Evolutionary conservation across 2,888 invertebrate species (phyloP), one percentile per base, ranked within the genome.

Genomic region (Sialis fuliginosa): DNA sequence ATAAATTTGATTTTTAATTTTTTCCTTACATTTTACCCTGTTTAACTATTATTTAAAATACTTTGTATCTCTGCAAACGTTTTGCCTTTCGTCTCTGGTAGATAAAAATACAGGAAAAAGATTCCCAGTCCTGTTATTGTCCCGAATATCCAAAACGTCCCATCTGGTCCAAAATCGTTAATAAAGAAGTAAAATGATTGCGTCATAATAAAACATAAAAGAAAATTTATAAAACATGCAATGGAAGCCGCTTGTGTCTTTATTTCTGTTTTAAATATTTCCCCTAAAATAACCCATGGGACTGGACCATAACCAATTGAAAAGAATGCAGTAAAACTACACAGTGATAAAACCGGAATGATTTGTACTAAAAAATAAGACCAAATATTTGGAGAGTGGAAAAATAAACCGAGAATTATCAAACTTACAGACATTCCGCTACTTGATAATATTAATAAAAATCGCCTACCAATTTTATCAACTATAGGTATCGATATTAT

Each of bases 301-400:
- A 89, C 81, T 0, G 88, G 88, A 0, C 88, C 88, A 55, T 79
- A 81, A 39, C 87, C 87, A 39, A 87, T 57, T 0, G 84, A 81
- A 64, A 87, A 88, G 31, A 81, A 73, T n/a, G 82, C 61, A 9
- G 83, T 78, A 61, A 83, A 89, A 1, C 81, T 51, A 10, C 81
- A 79, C 22, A 88, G 61, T 32, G 79, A 74, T 1, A 75, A 54
- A 6, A 88, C 61, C 0, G 88, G 86, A 6, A 83, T 67, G 13
- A 63, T 58, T 1, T 59, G 56, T 0, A 77, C 69, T 30, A 71
- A 62, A 0, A 58, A 52, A 0, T 62, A 46, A 30, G 45, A 31
- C 31, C 32, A 33, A 6, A 9, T 12, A n/a, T 31, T 12, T 48
- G 48, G 52, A n/a, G 52, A 44, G 5, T 64, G 64, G 63, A 83